Evolutionary conservation across 2,888 invertebrate genomes (phyloP).

Genomic region (Rhagonycha lutea): DNA sequence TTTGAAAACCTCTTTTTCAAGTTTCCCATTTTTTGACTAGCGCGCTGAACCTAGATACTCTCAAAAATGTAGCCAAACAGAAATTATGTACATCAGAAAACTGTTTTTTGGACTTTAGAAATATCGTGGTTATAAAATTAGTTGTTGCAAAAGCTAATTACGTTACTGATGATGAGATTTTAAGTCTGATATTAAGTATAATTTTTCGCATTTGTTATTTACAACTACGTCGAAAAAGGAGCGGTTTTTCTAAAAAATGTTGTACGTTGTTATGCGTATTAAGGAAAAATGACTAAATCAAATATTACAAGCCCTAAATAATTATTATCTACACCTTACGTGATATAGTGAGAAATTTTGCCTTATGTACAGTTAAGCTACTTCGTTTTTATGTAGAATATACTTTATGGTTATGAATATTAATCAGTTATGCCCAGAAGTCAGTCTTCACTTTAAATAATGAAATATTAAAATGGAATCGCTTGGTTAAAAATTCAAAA

Average conservation of each 20-base stretch:
- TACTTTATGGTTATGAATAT: background rate
- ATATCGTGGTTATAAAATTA: background rate
- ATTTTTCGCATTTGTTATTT: background rate
- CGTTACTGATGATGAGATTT: background rate
- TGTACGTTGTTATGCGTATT: background rate
- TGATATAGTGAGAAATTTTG: constrained; percentile 14
- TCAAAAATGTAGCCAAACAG: background rate
- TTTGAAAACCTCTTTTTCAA: background rate
- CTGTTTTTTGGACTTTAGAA: background rate
- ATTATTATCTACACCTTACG: constrained; percentile 20
- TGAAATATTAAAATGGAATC: constrained; percentile 3
- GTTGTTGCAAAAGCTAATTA: background rate
- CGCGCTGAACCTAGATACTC: background rate
- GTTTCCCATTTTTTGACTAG: background rate
- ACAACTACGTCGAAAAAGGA: background rate
- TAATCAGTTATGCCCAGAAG: constrained; percentile 20
- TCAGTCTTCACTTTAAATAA: constrained; percentile 28
- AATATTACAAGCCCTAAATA: constrained; percentile 6
- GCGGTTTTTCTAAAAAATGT: background rate
- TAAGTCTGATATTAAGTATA: background rate
- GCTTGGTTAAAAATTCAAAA: background rate
- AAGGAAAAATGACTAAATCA: background rate
- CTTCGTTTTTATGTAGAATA: constrained; percentile 11
- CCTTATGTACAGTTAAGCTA: constrained; percentile 24
- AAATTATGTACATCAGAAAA: background rate